Evolutionary conservation across 2,797 vertebrate species (phyloP).

Genomic region (Anguilla marmorata): DNA sequence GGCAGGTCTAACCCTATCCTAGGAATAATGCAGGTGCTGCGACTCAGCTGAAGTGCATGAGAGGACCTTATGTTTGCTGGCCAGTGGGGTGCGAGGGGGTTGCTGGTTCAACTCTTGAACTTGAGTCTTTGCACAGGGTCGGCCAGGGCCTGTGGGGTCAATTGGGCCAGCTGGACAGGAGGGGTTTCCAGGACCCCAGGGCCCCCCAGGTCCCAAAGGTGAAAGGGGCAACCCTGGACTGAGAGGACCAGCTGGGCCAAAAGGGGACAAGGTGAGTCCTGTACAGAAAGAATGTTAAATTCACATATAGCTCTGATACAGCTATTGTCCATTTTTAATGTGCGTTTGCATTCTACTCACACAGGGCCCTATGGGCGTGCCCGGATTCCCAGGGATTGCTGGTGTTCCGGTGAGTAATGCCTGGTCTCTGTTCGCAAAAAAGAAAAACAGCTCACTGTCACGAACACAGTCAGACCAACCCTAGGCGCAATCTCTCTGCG

Average conservation of each 20-base stretch:
- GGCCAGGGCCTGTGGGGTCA: slow-evolving; percentile 77
- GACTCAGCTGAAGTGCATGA: background rate
- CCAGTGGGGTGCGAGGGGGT: background rate
- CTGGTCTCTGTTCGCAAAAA: background rate
- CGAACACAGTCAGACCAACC: background rate
- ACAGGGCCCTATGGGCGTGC: slow-evolving; percentile 92
- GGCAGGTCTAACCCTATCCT: no score
- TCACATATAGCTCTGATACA: background rate
- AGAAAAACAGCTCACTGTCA: background rate
- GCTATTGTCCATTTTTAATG: background rate
- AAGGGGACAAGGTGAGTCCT: slow-evolving; percentile 85
- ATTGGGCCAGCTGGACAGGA: slow-evolving; percentile 76
- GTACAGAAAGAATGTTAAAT: background rate
- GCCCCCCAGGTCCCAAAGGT: slow-evolving; percentile 85
- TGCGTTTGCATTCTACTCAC: background rate
- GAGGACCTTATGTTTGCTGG: background rate
- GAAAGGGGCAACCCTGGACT: slow-evolving; percentile 80
- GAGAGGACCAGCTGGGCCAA: slow-evolving; percentile 78
- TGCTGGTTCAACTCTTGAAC: slow-evolving; percentile 7
- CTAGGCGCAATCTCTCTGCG: background rate
- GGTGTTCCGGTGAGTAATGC: slow-evolving; percentile 86
- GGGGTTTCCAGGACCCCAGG: slow-evolving; percentile 74
- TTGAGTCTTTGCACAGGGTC: slow-evolving; percentile 72
- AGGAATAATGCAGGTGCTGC: background rate
- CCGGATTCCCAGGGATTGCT: slow-evolving; percentile 86